Percentiles rank a stretch among this genome's conserved stretches.
These are phyloP conservation scores for Plectrocnemia conspersa DNA, from an alignment of 1,140 invertebrate genomes.

Conservation along the genomic window DNA sequence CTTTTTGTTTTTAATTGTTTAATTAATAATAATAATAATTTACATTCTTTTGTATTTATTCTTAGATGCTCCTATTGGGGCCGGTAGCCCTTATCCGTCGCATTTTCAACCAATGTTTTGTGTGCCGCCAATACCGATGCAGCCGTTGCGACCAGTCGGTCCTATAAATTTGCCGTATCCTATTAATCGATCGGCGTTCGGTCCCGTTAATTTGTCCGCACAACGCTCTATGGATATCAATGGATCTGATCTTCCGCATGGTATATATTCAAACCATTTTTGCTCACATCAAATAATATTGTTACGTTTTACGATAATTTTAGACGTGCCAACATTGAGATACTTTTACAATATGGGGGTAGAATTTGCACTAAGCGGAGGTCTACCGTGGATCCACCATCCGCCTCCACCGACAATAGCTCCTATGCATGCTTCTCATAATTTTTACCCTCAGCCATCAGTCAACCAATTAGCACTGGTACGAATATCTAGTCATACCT, in stretches of 20 bases:
- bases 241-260: conserved; percentile 56
- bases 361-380: conserved; percentile 48
- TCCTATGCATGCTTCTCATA: conserved; percentile 36
- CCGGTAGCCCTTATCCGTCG: too few relatives aligned
- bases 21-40: too few relatives aligned
- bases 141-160: neutral
- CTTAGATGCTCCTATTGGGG: too few relatives aligned
- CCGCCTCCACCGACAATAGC: conserved; percentile 34
- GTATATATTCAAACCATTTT: conserved; percentile 37
- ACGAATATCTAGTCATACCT: conserved; percentile 2
- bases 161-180: neutral
- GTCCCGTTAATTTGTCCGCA: conserved; percentile 48
- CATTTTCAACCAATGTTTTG: conserved; percentile 3
- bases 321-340: conserved; percentile 58
- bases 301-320: conserved; percentile 28
- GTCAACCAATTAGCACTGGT: conserved; percentile 24
- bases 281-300: conserved; percentile 12
- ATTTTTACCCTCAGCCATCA: conserved; percentile 34
- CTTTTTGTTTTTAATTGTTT: too few relatives aligned
- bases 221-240: conserved; percentile 51
- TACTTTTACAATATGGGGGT: conserved; percentile 65
- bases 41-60: too few relatives aligned
- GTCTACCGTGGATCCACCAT: conserved; percentile 36
- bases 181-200: conserved; percentile 13
- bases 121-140: conserved; percentile 4